Conservation (phyloP, 2,113 vertebrate genomes). For the Spizaetus ornatus region DNA sequence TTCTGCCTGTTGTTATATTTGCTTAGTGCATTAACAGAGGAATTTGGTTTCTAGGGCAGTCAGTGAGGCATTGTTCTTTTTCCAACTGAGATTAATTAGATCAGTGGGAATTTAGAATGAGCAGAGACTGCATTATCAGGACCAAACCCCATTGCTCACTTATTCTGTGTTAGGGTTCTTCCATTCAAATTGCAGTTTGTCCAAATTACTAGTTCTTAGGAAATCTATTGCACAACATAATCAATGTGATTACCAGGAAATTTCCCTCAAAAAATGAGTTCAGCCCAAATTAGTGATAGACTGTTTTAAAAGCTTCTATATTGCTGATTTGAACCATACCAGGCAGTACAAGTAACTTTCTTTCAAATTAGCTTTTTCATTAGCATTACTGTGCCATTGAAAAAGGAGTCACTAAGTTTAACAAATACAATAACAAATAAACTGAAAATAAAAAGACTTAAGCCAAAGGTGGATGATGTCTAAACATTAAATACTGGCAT, state of each 20-base stretch:
- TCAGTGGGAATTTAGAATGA: slow-evolving; percentile 11
- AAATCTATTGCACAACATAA: not conserved
- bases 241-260: not conserved
- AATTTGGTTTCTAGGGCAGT: slow-evolving; percentile 31
- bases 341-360: not conserved
- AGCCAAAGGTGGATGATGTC: not conserved
- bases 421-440: not conserved
- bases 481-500: not conserved
- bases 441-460: not conserved
- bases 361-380: not conserved
- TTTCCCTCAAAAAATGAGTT: not conserved
- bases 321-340: not conserved
- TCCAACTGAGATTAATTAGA: slow-evolving; percentile 27
- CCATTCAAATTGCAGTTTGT: not conserved
- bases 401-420: not conserved
- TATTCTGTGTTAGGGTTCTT: not conserved
- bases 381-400: not conserved
- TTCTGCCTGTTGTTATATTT: slow-evolving; percentile 6
- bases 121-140: not conserved
- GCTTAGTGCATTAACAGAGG: not conserved
- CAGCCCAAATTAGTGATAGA: not conserved
- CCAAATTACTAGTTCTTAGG: not conserved
- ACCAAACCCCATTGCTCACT: not conserved
- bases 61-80: slow-evolving; percentile 18
- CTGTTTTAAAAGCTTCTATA: not conserved